Evolutionary conservation across 1,140 invertebrate species (phyloP).

Genomic region (Micrasema minimum): DNA sequence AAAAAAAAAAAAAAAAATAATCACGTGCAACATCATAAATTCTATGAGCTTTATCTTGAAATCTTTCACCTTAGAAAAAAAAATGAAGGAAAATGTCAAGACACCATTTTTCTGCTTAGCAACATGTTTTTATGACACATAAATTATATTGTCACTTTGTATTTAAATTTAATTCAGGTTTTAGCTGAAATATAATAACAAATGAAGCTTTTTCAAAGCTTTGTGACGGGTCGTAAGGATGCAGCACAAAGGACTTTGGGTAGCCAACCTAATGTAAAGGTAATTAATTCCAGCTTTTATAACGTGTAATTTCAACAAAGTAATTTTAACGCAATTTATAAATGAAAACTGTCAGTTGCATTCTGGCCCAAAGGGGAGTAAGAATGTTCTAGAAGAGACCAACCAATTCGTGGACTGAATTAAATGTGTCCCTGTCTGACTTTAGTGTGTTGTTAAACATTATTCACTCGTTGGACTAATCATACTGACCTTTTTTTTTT

Average conservation of each 20-base stretch:
- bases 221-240: slow-evolving; percentile 10
- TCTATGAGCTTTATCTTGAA: too few relatives aligned
- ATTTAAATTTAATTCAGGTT: slow-evolving; percentile 7
- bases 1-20: too few relatives aligned
- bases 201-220: slow-evolving; percentile 20
- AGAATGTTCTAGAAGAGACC: background rate
- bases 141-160: background rate
- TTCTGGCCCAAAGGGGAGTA: background rate
- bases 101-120: too few relatives aligned
- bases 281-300: slow-evolving; percentile 26
- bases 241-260: slow-evolving; percentile 1
- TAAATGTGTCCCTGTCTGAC: too few relatives aligned
- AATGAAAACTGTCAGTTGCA: slow-evolving; percentile 22
- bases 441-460: too few relatives aligned
- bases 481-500: too few relatives aligned
- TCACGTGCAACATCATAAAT: too few relatives aligned
- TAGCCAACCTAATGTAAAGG: slow-evolving; percentile 1
- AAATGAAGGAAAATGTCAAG: too few relatives aligned
- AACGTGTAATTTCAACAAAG: slow-evolving; percentile 6
- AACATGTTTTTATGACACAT: too few relatives aligned
- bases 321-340: slow-evolving; percentile 24
- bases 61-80: too few relatives aligned
- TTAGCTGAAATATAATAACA: slow-evolving; percentile 4
- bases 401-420: slow-evolving; percentile 2
- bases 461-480: too few relatives aligned